phyloP scores from a whole-genome alignment of 1,140 invertebrate species.

The Dufourea novaeangliae region DNA sequence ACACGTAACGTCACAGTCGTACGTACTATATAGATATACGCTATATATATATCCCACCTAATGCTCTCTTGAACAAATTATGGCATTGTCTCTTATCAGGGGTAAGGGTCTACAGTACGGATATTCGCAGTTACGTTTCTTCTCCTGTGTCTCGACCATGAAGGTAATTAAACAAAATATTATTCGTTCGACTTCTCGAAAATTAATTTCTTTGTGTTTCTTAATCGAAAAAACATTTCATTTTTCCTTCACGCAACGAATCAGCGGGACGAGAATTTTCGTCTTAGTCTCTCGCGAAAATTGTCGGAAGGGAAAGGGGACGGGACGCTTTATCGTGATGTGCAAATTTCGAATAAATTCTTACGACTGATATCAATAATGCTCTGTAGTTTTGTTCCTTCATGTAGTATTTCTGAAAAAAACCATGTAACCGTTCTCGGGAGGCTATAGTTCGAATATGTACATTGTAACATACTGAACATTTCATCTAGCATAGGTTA shows the following conservation, averaged over 20 bases:
- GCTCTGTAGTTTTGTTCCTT: not conserved
- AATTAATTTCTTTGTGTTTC: not conserved
- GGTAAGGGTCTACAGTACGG: constrained; percentile 63
- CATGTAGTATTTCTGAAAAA: not conserved
- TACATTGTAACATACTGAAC: not conserved
- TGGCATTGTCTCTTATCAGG: constrained; percentile 78
- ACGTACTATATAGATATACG: constrained; percentile 21
- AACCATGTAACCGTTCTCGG: not conserved
- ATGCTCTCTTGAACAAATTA: constrained; percentile 70
- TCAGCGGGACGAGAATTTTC: constrained; percentile 21
- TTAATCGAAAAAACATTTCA: not conserved
- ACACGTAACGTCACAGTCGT: not conserved
- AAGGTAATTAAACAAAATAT: constrained; percentile 72
- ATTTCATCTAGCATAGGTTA: no score
- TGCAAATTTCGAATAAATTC: not conserved
- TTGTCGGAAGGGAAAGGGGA: not conserved
- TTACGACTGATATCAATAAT: not conserved
- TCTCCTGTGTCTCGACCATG: constrained; percentile 72
- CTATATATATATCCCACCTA: constrained; percentile 57
- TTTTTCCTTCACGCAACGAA: not conserved
- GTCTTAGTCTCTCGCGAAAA: constrained; percentile 1
- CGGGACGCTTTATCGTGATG: not conserved
- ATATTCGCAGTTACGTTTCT: constrained; percentile 73
- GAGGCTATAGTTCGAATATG: constrained; percentile 6
- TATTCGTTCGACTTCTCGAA: not conserved